Conservation (phyloP, 2,888 invertebrate genomes). For the Endomychus coccineus region DNA sequence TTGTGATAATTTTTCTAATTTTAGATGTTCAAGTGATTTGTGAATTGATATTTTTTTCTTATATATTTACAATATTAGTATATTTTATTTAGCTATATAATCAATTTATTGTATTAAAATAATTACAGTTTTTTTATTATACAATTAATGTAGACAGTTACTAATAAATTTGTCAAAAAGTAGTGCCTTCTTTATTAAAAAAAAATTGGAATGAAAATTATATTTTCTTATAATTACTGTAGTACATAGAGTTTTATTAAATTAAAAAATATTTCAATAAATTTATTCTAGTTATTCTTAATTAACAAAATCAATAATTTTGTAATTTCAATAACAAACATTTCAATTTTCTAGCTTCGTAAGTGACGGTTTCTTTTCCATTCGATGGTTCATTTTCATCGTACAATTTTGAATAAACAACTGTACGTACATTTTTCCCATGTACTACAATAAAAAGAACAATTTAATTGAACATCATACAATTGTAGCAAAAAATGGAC, state of each 20-base stretch:
- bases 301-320: constrained; percentile 31
- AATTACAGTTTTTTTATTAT: not conserved
- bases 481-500: constrained; percentile 9
- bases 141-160: not conserved
- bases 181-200: not conserved
- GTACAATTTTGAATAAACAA: constrained; percentile 75
- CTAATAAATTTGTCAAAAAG: not conserved
- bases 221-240: not conserved
- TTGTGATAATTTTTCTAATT: no score
- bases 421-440: constrained; percentile 75
- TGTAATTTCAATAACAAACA: constrained; percentile 67
- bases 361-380: constrained; percentile 85
- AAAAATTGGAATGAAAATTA: not conserved
- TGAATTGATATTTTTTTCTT: no score
- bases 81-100: not conserved
- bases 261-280: not conserved
- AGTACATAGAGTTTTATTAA: not conserved
- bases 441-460: constrained; percentile 52
- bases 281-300: not conserved
- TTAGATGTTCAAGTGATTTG: no score
- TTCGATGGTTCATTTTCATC: constrained; percentile 53
- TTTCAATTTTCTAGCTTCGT: constrained; percentile 79
- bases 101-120: not conserved
- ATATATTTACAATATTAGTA: no score
- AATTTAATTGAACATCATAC: not conserved